phyloP scores from a whole-genome alignment of 2,888 invertebrate genomes.

The Pseudoips prasinana region DNA sequence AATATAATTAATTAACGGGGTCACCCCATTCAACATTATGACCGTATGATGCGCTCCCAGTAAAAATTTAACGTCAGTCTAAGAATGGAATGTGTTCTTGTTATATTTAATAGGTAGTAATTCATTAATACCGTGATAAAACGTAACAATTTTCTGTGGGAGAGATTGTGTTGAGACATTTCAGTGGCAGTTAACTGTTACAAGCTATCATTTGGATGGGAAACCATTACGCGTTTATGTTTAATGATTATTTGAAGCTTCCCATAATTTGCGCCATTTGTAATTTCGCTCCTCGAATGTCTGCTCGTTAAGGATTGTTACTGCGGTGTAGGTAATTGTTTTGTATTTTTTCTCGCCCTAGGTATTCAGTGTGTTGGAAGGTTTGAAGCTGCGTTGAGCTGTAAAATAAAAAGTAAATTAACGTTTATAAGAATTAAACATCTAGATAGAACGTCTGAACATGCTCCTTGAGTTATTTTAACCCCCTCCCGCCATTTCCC shows the following conservation, averaged over 20 bases:
- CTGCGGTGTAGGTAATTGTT: constrained; percentile 58
- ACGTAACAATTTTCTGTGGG: constrained; percentile 63
- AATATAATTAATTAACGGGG: too few relatives aligned
- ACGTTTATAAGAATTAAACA: constrained; percentile 47
- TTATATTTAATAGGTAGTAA: constrained; percentile 69
- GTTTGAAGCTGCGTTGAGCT: constrained; percentile 34
- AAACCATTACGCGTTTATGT: constrained; percentile 76
- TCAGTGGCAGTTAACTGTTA: constrained; percentile 69
- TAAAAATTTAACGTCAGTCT: constrained; percentile 41
- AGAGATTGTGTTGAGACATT: constrained; percentile 75
- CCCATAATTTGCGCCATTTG: constrained; percentile 70
- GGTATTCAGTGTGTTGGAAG: constrained; percentile 31
- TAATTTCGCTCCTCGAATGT: constrained; percentile 54
- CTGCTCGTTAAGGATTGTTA: constrained; percentile 60
- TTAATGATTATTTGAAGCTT: constrained; percentile 76
- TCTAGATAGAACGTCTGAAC: constrained; percentile 38
- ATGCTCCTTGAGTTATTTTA: too few relatives aligned
- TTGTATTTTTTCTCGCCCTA: constrained; percentile 38
- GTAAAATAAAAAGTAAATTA: constrained; percentile 60
- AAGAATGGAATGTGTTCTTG: constrained; percentile 66
- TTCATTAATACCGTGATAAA: constrained; percentile 72
- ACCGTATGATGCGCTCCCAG: constrained; percentile 22
- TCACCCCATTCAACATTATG: constrained; percentile 14
- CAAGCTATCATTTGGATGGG: constrained; percentile 73
- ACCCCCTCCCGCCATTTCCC: too few relatives aligned